Evolutionary conservation across 2,888 invertebrate species (phyloP).

Genomic region (Plemyria rubiginata): DNA sequence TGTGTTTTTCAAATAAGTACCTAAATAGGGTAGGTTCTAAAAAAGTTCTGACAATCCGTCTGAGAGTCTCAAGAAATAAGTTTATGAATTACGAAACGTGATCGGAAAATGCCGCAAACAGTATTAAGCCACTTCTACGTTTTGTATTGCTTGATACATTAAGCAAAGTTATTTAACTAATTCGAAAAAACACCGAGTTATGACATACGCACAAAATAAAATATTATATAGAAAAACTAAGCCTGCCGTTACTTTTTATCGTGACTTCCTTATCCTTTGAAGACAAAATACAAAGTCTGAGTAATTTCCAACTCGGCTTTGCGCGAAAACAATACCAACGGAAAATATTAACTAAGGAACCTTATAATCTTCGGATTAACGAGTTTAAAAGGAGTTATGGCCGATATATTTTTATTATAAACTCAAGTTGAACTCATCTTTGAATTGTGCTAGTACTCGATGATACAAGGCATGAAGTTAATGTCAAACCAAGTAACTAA

Average conservation of each 20-base stretch:
- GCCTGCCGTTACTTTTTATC: constrained; percentile 17
- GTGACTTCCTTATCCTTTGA: constrained; percentile 17
- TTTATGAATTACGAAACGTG: background rate
- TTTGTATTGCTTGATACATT: constrained; percentile 5
- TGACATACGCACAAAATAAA: constrained; percentile 11
- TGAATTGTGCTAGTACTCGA: no score
- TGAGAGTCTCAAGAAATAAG: no score
- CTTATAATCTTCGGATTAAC: constrained; percentile 10
- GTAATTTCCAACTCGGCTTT: constrained; percentile 14
- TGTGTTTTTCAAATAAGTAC: no score
- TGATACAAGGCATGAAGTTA: no score
- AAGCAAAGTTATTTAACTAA: constrained; percentile 16
- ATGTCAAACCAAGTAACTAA: no score
- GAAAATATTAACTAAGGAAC: constrained; percentile 7
- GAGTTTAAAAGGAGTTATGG: background rate
- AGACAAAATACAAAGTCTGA: constrained; percentile 21
- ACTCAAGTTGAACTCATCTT: background rate
- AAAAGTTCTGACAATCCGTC: no score
- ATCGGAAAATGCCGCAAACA: background rate
- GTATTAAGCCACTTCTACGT: background rate
- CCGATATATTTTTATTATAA: background rate
- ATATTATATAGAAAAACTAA: constrained; percentile 10
- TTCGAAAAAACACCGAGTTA: constrained; percentile 26
- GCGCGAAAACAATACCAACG: constrained; percentile 5
- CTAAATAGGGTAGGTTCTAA: no score